Base-by-base conservation (phyloP, 2,797 vertebrate genomes). In the Halcyon chelicuti region DNA sequence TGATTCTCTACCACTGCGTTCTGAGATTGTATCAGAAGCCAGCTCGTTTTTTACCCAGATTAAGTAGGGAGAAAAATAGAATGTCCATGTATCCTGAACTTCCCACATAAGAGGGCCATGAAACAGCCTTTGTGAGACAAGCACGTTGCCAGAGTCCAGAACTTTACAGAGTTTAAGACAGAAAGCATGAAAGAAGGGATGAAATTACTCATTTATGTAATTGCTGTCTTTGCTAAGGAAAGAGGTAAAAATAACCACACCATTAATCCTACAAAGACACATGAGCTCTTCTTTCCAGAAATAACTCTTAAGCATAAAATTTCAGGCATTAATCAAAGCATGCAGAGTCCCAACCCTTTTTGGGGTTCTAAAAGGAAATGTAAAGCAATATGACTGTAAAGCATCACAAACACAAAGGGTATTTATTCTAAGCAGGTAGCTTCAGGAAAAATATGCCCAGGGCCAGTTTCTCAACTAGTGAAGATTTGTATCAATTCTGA, bases 161-260 rank as follows among this genome's bases (percentile, higher is more conserved):
- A 83, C 5, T 5, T 49, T 44, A 39, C 37, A 35, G 72, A 67
- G 26, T 25, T 93, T 77, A 80, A 81, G 20, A 39, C 49, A 88
- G 49, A 90, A 92, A 72, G 33, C 52, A 54, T 71, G 81, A 72
- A 85, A 89, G 67, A 89, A 82, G 31, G 87, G 84, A 78, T 93
- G 92, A 94, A 87, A 92, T 86, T 81, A 93, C 91, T 94, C 86
- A 80, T 90, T 93, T 74, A 93, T 75, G 77, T 58, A 93, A 92
- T 17, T 77, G 57, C 85, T 76, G 86, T 42, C 91, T 94, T 80
- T 80, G 75, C 92, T 91, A 67, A 81, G 68, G 75, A 71, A 95
- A 67, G 58, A 55, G 86, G 86, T 77, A 96, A 95, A 96, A 96
- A 96, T 94, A 95, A 91, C 28, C 0, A 65, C 39, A 51, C 58